Percentiles rank a stretch among this genome's conserved stretches.
Evolutionary conservation across 2,113 vertebrate genomes (phyloP).

Genomic region (Thymallus thymallus): DNA sequence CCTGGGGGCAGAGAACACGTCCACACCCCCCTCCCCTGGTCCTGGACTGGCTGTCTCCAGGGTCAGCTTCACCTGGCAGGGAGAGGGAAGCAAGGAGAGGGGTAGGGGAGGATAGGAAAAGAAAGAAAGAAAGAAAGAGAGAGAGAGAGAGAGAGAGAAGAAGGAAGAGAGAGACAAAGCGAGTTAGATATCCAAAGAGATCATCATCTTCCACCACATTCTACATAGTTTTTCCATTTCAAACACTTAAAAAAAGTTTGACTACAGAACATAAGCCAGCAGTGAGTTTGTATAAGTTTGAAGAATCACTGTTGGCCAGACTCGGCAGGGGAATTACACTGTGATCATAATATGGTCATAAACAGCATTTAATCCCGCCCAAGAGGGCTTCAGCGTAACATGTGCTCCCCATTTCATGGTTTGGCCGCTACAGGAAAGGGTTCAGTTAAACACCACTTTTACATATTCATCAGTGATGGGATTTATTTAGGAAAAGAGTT

Average conservation of each 20-base stretch:
- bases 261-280: neutral
- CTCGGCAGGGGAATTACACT: neutral
- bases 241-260: neutral
- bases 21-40: slow-evolving; percentile 21
- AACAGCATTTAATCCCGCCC: neutral
- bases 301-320: neutral
- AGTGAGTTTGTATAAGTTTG: neutral
- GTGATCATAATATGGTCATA: neutral
- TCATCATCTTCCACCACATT: neutral
- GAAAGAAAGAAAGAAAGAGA: neutral
- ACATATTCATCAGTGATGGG: neutral
- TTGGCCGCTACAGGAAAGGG: slow-evolving; percentile 25
- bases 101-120: slow-evolving; percentile 18
- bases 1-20: slow-evolving; percentile 27
- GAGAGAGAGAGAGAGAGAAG: neutral
- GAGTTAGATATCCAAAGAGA: neutral
- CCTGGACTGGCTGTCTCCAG: slow-evolving; percentile 77
- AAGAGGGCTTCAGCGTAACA: neutral
- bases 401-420: neutral
- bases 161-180: neutral
- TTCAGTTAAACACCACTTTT: neutral
- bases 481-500: slow-evolving; percentile 17
- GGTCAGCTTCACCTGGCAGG: slow-evolving; percentile 86
- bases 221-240: neutral
- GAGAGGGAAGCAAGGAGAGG: slow-evolving; percentile 56